A percentile compares a stretch with the other conserved stretches of the same genome.
Evolutionary conservation across 2,888 invertebrate species (phyloP).

Genomic region (Steinernema hermaphroditum): DNA sequence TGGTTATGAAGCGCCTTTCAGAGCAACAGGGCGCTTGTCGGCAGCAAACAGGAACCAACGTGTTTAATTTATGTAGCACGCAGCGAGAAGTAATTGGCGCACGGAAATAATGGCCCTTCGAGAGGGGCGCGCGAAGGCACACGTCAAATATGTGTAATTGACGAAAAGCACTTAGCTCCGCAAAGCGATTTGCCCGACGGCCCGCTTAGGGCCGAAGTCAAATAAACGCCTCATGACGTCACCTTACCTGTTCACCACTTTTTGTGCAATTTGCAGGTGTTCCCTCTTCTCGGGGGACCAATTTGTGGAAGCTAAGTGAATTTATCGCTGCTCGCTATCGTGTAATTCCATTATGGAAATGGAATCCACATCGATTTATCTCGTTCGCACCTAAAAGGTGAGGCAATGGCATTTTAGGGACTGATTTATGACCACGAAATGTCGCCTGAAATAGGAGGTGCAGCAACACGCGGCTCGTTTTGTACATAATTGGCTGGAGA

Average conservation of each 20-base stretch:
- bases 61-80: not conserved
- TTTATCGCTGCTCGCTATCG: too few relatives aligned
- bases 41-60: conserved; percentile 10
- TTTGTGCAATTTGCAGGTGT: too few relatives aligned
- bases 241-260: too few relatives aligned
- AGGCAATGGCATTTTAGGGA: too few relatives aligned
- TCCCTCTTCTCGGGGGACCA: too few relatives aligned
- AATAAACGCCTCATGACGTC: not conserved
- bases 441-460: too few relatives aligned
- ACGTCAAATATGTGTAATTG: conserved; percentile 28
- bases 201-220: not conserved
- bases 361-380: not conserved
- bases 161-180: conserved; percentile 24
- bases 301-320: too few relatives aligned
- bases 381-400: not conserved
- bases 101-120: conserved; percentile 26
- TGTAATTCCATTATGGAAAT: conserved; percentile 4
- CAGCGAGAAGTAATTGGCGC: conserved; percentile 17
- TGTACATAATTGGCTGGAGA: not conserved
- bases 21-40: not conserved
- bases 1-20: too few relatives aligned
- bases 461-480: too few relatives aligned
- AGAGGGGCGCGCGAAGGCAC: conserved; percentile 1
- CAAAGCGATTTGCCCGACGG: not conserved
- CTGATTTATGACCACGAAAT: too few relatives aligned